A percentile compares a stretch with the other conserved stretches of the same genome.
phyloP scores from a whole-genome alignment of 2,888 invertebrate genomes.

The Crioceris asparagi region DNA sequence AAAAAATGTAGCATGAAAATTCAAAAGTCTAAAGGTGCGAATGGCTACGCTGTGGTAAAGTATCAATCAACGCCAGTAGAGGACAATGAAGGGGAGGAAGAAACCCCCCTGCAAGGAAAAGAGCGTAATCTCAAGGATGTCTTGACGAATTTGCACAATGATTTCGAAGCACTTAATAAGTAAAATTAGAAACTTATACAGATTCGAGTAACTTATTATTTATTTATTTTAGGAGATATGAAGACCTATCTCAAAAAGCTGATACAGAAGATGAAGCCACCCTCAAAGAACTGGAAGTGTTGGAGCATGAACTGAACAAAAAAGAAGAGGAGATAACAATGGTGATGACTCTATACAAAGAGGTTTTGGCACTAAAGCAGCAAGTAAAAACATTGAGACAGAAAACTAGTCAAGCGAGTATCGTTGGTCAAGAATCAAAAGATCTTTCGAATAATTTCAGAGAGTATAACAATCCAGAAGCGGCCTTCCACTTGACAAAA shows the following conservation, averaged over 20 bases:
- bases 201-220: not conserved
- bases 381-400: conserved; percentile 33
- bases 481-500: conserved; percentile 35
- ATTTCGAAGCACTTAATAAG: conserved; percentile 34
- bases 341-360: conserved; percentile 36
- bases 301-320: conserved; percentile 32
- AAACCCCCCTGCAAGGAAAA: conserved; percentile 19
- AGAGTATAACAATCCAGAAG: conserved; percentile 29
- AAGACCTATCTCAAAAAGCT: conserved; percentile 26
- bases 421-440: conserved; percentile 15
- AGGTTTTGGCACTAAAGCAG: conserved; percentile 36
- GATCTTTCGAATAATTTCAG: conserved; percentile 16
- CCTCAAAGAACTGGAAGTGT: conserved; percentile 28
- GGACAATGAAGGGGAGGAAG: conserved; percentile 1
- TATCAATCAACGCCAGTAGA: not conserved
- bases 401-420: conserved; percentile 25
- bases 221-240: conserved; percentile 26
- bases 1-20: too few species aligned
- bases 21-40: too few species aligned
- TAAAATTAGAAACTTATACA: conserved; percentile 13
- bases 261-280: conserved; percentile 18
- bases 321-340: conserved; percentile 38
- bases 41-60: too few species aligned
- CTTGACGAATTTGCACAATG: conserved; percentile 34
- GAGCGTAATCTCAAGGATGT: conserved; percentile 34